Percentiles rank a stretch among this genome's conserved stretches.
Conservation (phyloP, 2,113 vertebrate species). For the Actinemys pallida region DNA sequence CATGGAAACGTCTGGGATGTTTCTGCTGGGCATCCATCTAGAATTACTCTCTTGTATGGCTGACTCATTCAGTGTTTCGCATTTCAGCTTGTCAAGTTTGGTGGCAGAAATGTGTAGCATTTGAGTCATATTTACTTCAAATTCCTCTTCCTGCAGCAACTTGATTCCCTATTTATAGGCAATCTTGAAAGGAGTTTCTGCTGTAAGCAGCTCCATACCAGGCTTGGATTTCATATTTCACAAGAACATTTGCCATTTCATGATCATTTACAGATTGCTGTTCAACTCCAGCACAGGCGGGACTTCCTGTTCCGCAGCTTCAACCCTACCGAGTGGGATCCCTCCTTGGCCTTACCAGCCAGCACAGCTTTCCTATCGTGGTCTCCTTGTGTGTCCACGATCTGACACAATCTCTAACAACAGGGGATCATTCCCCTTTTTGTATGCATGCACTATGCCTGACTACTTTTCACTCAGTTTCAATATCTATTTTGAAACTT, state of each 20-base stretch:
- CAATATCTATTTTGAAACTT: neutral
- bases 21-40: neutral
- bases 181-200: rapidly evolving
- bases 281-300: neutral
- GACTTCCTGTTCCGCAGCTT: neutral
- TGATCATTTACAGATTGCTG: neutral
- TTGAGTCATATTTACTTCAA: neutral
- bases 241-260: rapidly evolving
- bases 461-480: neutral
- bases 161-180: neutral
- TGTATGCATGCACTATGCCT: neutral
- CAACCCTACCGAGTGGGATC: neutral
- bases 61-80: neutral
- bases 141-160: neutral
- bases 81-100: neutral
- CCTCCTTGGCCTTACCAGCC: rapidly evolving
- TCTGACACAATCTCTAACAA: neutral
- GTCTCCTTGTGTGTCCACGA: neutral
- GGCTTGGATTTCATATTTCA: neutral
- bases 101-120: neutral
- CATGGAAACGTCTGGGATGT: neutral
- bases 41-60: neutral
- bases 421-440: neutral
- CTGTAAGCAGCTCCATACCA: rapidly evolving
- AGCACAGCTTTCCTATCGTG: neutral